Base-by-base conservation (phyloP, 1,140 invertebrate species). In the Bombus vancouverensis region DNA sequence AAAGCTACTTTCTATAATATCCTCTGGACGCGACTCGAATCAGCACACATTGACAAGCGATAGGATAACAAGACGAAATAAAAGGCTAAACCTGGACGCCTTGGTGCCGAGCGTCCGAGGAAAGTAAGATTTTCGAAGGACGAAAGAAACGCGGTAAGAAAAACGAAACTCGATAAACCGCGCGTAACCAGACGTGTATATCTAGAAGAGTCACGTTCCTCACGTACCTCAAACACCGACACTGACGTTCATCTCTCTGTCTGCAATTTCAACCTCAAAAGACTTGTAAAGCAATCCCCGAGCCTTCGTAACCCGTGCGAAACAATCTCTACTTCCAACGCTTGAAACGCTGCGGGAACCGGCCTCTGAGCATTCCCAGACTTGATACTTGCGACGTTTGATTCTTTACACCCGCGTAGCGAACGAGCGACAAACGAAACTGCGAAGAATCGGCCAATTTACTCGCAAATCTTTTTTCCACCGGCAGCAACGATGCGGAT, bases 321-420 rank as follows among this genome's bases (percentile, higher is more conserved):
- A 83, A 83, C 72, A 76, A 76, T 83, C 66, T 83, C 39, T 62
- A 3, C 28, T 76, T 28, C 34, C 34, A 28, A 32, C 42, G 42
- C n/a, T 83, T 83, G 75, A 76, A 76, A 76, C 71, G 81, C 57
- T 37, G 13, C 57, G 42, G 22, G 32, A 75, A 74, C 66, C 57
- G 42, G 25, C 47, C 42, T n/a, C 47, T 0, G 18, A 53, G 47
- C 18, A 53, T 53, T 22, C 1, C 5, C 47, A 34, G 28, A 44
- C 18, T 68, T 2, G 18, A 15, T 34, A 15, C 66, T 25, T n/a
- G 53, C 18, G 37, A 47, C 32, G 25, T 74, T 62, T 47, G 53
- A 73, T 65, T 71, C 70, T 53, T 53, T 2, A 37, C 18, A 25
- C 18, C 1, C 2, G n/a, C 13, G 2, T 9, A 53, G 32, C 18